A percentile compares a stretch with the other conserved stretches of the same genome.
Evolutionary conservation across 2,113 vertebrate species (phyloP).

Genomic region (Pristiophorus japonicus): DNA sequence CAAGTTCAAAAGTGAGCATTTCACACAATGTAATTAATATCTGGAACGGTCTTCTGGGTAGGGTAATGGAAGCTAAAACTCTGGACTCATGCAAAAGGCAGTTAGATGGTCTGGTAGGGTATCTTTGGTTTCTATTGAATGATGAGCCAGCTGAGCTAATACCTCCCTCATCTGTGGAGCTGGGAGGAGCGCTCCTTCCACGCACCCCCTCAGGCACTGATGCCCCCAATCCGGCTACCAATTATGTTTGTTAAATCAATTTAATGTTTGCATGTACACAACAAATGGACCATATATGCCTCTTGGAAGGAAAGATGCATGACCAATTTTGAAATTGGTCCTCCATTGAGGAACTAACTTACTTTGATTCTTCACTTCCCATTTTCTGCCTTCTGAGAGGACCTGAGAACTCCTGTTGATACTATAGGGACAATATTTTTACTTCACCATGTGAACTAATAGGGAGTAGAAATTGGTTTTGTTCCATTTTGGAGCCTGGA

Average conservation of each 20-base stretch:
- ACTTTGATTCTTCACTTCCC: neutral
- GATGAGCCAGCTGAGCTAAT: neutral
- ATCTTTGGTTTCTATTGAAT: neutral
- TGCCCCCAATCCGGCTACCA: neutral
- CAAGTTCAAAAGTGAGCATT: too few relatives aligned
- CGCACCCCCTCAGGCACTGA: neutral
- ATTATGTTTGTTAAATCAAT: neutral
- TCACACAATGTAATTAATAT: too few relatives aligned
- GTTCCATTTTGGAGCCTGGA: neutral
- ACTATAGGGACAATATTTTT: neutral
- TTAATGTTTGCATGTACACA: neutral
- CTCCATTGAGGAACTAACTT: neutral
- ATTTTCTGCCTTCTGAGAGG: neutral
- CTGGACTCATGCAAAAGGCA: neutral
- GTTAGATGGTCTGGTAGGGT: neutral
- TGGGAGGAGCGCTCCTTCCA: neutral
- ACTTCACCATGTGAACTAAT: neutral
- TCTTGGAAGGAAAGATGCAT: neutral
- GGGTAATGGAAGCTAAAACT: neutral
- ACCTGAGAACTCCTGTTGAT: conserved; percentile 15
- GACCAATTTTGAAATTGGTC: neutral
- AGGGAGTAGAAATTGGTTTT: neutral
- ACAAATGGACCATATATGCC: neutral
- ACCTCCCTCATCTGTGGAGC: neutral
- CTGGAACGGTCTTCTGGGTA: neutral